Base-by-base conservation (phyloP, 2,888 invertebrate genomes). In the Isotomurus palustris region DNA sequence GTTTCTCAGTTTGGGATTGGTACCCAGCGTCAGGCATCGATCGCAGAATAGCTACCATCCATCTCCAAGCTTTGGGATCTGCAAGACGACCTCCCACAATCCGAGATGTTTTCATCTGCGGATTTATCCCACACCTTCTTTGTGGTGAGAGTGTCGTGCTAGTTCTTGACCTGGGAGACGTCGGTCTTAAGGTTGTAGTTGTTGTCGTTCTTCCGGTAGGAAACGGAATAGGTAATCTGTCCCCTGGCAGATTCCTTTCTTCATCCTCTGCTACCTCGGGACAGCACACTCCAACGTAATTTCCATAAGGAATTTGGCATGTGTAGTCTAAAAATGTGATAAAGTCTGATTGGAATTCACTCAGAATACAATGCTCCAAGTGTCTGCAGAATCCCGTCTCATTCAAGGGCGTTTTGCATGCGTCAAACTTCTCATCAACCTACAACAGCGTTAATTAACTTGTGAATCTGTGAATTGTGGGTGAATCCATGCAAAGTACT, bases 11-110 rank as follows among this genome's bases (percentile, higher is more conserved):
- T 32, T 32, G 32, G 32, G 32, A 14, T 32, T 27, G n/a, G 24
- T 21, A 35, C 53, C 47, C 55, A 21, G 57, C 47, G 25, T 64
- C 64, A 0, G 60, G 17, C 36, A 41, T 52, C 32, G 77, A 76
- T 0, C 83, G 81, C 17, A 88, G 80, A 59, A 91, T 74, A 1
- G 87, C 88, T 0, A 84, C 89, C 82, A 91, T 85, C 91, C 91
- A 88, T 0, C 87, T 87, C 85, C 88, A 91, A 72, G 87, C 86
- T 45, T 76, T 76, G 1, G 78, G 73, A 71, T 83, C 82, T 0
- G 86, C 83, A 0, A 82, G 82, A 25, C 80, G 76, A 0, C 86
- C 82, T 1, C 85, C 85, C 8, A 81, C 78, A 29, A 85, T 78
- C 28, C 83, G 79, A 0, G 80, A 69, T 71, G 76, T 77, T 8